A percentile compares a stretch with the other conserved stretches of the same genome.
phyloP scores from a whole-genome alignment of 2,797 vertebrate species.

The Bradypus variegatus region DNA sequence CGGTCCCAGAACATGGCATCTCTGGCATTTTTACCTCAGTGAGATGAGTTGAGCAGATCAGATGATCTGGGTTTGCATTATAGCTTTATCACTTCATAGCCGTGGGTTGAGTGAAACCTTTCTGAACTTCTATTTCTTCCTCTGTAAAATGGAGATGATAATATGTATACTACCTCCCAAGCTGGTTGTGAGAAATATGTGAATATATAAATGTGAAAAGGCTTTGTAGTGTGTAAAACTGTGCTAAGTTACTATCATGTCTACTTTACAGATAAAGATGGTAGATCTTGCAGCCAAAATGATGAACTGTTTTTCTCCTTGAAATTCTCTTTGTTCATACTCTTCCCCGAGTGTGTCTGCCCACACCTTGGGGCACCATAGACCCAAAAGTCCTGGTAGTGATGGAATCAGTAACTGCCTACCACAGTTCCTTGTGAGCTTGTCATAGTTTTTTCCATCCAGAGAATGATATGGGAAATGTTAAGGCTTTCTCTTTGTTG shows the following conservation, averaged over 20 bases:
- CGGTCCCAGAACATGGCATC: not conserved
- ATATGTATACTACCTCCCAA: not conserved
- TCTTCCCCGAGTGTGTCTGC: not conserved
- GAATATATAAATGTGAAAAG: not conserved
- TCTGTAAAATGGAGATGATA: not conserved
- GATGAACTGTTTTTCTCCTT: conserved; percentile 11
- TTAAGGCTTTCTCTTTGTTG: not conserved
- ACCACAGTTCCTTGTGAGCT: not conserved
- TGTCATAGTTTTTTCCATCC: not conserved
- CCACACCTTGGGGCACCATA: not conserved
- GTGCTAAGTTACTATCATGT: not conserved
- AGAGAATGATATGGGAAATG: not conserved
- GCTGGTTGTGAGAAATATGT: not conserved
- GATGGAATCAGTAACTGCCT: not conserved
- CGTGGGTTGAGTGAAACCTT: not conserved
- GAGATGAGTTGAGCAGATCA: not conserved
- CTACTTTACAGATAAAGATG: not conserved
- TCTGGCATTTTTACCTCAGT: not conserved
- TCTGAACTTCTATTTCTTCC: conserved; percentile 30
- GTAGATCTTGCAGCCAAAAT: not conserved
- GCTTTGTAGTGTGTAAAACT: conserved; percentile 14
- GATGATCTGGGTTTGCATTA: not conserved
- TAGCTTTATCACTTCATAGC: not conserved
- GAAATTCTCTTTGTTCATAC: not conserved
- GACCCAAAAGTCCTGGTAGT: not conserved